phyloP scores from a whole-genome alignment of 2,797 vertebrate genomes.

The Acrossocheilus fasciatus region DNA sequence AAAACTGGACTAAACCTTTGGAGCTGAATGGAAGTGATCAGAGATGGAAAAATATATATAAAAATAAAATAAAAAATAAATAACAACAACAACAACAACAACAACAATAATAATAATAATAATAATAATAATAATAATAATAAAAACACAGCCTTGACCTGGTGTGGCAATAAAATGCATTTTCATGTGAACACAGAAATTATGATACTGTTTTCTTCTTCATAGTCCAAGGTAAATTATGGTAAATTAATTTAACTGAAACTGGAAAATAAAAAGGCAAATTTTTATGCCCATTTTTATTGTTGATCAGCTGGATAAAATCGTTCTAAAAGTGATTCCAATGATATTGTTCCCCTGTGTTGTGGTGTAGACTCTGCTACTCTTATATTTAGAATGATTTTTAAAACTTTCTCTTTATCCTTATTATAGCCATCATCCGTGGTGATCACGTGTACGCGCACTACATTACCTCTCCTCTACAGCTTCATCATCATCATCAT shows the following conservation, averaged over 20 bases:
- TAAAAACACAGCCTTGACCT: neutral
- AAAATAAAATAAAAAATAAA: too few relatives aligned
- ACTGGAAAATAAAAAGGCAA: too few relatives aligned
- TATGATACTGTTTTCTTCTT: neutral
- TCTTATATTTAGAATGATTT: neutral
- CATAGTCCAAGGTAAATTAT: neutral
- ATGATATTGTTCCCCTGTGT: neutral
- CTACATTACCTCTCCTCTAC: conserved; percentile 71
- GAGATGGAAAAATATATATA: too few relatives aligned
- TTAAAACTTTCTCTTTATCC: neutral
- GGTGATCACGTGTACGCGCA: neutral
- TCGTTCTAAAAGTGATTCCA: neutral
- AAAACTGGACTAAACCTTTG: too few relatives aligned
- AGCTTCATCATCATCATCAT: conserved; percentile 57
- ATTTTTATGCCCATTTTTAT: neutral
- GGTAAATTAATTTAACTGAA: too few relatives aligned
- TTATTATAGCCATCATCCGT: neutral
- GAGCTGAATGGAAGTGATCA: too few relatives aligned
- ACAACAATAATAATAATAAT: too few relatives aligned
- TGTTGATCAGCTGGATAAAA: neutral
- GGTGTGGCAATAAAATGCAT: neutral
- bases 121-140: too few relatives aligned
- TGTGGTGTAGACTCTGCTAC: neutral
- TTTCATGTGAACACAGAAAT: neutral
- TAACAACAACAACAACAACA: too few relatives aligned